A percentile compares a stretch with the other conserved stretches of the same genome.
Evolutionary conservation across 2,888 invertebrate species (phyloP).

Genomic region (Zhuqinia jingwanae): DNA sequence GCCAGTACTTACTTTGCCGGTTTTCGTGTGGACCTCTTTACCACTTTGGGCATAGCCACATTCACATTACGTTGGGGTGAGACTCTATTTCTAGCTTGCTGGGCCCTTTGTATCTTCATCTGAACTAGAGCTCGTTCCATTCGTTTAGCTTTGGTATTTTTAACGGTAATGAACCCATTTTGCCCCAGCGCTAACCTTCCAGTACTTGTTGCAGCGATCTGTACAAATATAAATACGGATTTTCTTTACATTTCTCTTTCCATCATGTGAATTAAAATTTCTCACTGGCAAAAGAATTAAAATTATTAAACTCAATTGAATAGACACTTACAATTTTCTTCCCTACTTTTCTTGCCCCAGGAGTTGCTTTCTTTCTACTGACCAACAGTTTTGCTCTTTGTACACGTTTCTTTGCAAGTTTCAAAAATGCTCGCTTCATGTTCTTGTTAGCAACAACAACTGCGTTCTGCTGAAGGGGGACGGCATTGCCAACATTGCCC

Average conservation of each 20-base stretch:
- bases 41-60: background rate
- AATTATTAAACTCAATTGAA: too few relatives aligned
- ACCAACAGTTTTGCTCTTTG: slow-evolving; percentile 70
- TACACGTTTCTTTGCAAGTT: slow-evolving; percentile 73
- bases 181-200: slow-evolving; percentile 66
- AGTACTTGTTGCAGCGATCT: slow-evolving; percentile 37
- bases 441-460: slow-evolving; percentile 8
- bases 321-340: slow-evolving; percentile 64
- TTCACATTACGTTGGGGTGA: slow-evolving; percentile 41
- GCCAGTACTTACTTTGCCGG: background rate
- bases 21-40: slow-evolving; percentile 32
- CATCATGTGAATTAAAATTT: too few relatives aligned
- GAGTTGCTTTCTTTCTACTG: slow-evolving; percentile 43
- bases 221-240: background rate
- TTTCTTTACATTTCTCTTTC: too few relatives aligned
- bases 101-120: slow-evolving; percentile 76
- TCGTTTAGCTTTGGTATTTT: slow-evolving; percentile 66
- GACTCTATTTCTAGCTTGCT: slow-evolving; percentile 60
- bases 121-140: slow-evolving; percentile 71
- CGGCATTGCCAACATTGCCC: background rate
- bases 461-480: background rate
- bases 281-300: too few relatives aligned
- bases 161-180: slow-evolving; percentile 74
- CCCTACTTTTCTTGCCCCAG: slow-evolving; percentile 31
- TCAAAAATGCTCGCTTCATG: slow-evolving; percentile 63